Evolutionary conservation across 2,888 invertebrate genomes (phyloP).

Genomic region (Sepioteuthis lessoniana): DNA sequence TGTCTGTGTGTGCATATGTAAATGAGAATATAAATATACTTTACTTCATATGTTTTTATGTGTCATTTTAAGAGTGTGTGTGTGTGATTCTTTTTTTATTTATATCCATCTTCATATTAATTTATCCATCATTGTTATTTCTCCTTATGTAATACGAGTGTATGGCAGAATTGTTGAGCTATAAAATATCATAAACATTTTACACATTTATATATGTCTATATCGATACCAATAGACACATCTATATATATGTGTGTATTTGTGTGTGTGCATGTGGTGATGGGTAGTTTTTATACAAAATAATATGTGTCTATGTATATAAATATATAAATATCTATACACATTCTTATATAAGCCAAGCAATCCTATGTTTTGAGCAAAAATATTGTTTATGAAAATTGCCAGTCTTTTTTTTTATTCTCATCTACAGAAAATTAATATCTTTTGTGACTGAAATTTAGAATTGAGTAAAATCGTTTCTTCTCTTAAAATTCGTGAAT

Average conservation of each 20-base stretch:
- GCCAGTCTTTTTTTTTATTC: background rate
- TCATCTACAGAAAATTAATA: background rate
- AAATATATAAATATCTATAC: background rate
- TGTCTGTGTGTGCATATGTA: too few relatives aligned
- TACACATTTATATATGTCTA: background rate
- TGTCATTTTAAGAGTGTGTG: too few relatives aligned
- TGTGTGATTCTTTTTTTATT: too few relatives aligned
- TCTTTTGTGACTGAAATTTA: background rate
- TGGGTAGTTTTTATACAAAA: background rate
- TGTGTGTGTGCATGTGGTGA: too few relatives aligned
- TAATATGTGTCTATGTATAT: background rate
- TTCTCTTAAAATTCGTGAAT: background rate
- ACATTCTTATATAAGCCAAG: background rate
- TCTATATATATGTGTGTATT: background rate
- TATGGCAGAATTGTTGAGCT: too few relatives aligned
- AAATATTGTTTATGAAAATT: background rate
- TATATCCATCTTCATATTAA: too few relatives aligned
- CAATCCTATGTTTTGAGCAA: background rate
- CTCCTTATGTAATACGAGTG: too few relatives aligned
- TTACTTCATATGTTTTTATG: too few relatives aligned
- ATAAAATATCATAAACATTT: too few relatives aligned
- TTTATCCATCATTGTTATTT: too few relatives aligned
- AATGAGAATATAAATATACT: too few relatives aligned
- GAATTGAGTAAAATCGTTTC: background rate
- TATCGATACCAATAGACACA: background rate